Evolutionary conservation across 2,113 vertebrate genomes (phyloP), one percentile per base, ranked within the genome.

Genomic region (Gambusia affinis): DNA sequence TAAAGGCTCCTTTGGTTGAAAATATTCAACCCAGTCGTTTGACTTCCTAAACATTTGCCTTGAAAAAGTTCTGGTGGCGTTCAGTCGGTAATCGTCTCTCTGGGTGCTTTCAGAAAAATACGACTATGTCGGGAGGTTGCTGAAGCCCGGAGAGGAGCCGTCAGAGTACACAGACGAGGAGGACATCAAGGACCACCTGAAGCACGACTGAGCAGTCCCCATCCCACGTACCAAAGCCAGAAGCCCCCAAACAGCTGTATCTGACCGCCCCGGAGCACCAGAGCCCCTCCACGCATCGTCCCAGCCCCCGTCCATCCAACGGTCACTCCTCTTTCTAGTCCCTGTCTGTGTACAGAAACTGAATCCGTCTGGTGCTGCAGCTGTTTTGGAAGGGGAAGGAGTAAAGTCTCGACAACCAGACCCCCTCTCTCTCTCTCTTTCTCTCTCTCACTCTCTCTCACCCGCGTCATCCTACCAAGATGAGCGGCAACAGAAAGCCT

Each of bases 141-240:
- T 99, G 93, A 99, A 99, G 89, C 98, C 98, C 4, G 98, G 98
- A 35, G 98, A 99, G 84, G 98, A 99, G 91, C 98, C 98, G 0
- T 98, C 97, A 73, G 98, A 99, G 92, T 99, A 99, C 91, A 99
- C 98, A 77, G 98, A 99, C 85, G 98, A 99, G 90, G 98, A 99
- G 93, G 97, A 99, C 94, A 94, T 96, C 93, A 98, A 98, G 94
- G 98, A 99, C 95, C 98, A 99, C 90, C 95, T 95, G 92, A 99
- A 98, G 92, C 97, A 97, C 90, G 97, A 99, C 88, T 99, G 96
- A 99, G 94, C 94, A 93, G 92, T 91, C 39, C 94, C 93, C 86
- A 81, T 77, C 80, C 65, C 91, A 90, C 92, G 93, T 94, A 96
- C 96, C 96, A 97, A 97, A 98, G 96, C 95, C 95, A 94, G 94